A percentile compares a stretch with the other conserved stretches of the same genome.
phyloP scores from a whole-genome alignment of 2,888 invertebrate genomes.

The Protophormia terraenovae region DNA sequence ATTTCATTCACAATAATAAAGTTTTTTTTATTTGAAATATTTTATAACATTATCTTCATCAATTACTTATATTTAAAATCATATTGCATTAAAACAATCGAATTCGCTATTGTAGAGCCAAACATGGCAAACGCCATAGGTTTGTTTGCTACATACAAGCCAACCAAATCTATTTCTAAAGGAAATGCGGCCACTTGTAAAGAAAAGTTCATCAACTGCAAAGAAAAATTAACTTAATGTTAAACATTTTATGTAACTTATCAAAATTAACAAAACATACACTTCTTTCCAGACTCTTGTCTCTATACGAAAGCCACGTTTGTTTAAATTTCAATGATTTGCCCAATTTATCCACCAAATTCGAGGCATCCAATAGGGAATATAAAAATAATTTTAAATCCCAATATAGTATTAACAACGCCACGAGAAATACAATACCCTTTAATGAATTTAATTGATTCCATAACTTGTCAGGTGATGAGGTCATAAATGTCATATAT shows the following conservation, averaged over 20 bases:
- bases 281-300: constrained; percentile 13
- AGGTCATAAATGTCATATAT: constrained; percentile 13
- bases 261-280: constrained; percentile 1
- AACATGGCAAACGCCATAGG: constrained; percentile 26
- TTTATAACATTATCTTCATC: neutral
- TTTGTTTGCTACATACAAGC: neutral
- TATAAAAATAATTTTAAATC: neutral
- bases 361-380: neutral
- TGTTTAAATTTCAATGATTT: neutral
- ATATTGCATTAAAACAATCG: constrained; percentile 51
- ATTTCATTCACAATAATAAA: too few relatives aligned
- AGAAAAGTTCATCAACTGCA: constrained; percentile 28
- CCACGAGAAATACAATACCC: neutral
- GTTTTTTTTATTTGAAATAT: too few relatives aligned
- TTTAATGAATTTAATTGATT: neutral
- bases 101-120: constrained; percentile 18
- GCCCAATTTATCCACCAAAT: neutral
- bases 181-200: constrained; percentile 36
- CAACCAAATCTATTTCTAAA: neutral
- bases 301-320: neutral
- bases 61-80: constrained; percentile 38
- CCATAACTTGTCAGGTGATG: neutral
- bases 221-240: neutral
- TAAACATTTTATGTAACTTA: neutral
- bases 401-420: neutral